Evolutionary conservation across 2,113 vertebrate species (phyloP), one percentile per base, ranked within the genome.

Genomic region (Cynopterus brachyotis): DNA sequence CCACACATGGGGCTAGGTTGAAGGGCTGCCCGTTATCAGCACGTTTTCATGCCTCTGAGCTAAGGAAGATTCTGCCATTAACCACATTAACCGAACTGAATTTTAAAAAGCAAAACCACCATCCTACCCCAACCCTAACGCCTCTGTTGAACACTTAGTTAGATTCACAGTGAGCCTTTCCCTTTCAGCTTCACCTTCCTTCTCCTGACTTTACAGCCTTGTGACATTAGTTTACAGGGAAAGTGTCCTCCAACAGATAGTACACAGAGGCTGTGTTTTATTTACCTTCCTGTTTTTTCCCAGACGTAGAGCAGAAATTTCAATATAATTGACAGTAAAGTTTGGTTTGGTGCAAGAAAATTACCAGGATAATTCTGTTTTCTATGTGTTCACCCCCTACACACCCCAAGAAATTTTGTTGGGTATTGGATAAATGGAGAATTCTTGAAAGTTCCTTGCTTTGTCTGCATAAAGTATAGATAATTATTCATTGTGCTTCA

Each of bases 401-500:
- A 19, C 62, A 22, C 1, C 9, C 17, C 9, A 6, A 13, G n/a
- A 93, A 42, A 53, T 85, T n/a, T 66, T 53, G 0, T 55, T 59
- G 13, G 2, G 20, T 73, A 32, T 47, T 60, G 59, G 1, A 75
- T 87, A 89, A 95, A 57, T 67, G 9, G 73, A 79, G 32, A 72
- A 85, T n/a, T 94, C 57, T 72, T 86, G 9, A 96, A 72, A 80
- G 59, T 24, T 37, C 13, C 2, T 12, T 81, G n/a, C 6, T 75
- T 90, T 80, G 64, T 80, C 40, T 75, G n/a, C 6, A 42, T 32
- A 72, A 70, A 20, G 9, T 87, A 47, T 26, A 72, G 9, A 24
- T 91, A 55, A 76, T 76, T 94, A 55, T 53, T 73, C 45, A 45
- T 92, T 83, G 97, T 82, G 73, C 40, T 94, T 96, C 53, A 53